Evolutionary conservation across 2,113 vertebrate genomes (phyloP).

Genomic region (Xiphophorus couchianus): DNA sequence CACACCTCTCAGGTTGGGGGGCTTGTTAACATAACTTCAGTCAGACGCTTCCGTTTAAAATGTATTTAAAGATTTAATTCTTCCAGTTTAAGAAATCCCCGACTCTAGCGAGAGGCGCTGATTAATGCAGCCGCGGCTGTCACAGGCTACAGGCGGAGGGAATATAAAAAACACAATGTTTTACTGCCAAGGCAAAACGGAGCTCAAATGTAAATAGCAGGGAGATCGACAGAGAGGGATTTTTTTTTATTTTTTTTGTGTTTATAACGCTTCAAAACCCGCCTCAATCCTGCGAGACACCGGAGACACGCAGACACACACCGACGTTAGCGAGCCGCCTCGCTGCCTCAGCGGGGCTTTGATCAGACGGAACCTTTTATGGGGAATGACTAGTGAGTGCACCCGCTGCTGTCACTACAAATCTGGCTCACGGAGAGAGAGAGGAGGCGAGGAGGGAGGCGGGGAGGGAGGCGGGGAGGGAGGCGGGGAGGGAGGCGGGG

Average conservation of each 20-base stretch:
- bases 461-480: slow-evolving; percentile 11
- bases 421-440: slow-evolving; percentile 73
- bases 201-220: slow-evolving; percentile 82
- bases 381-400: slow-evolving; percentile 79
- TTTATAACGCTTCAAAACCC: slow-evolving; percentile 78
- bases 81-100: slow-evolving; percentile 58
- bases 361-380: slow-evolving; percentile 82
- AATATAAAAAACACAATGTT: slow-evolving; percentile 70
- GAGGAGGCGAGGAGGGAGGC: slow-evolving; percentile 29
- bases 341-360: slow-evolving; percentile 76
- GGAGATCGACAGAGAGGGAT: slow-evolving; percentile 67
- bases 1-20: slow-evolving; percentile 36
- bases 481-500: slow-evolving; percentile 13
- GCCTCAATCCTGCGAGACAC: slow-evolving; percentile 77
- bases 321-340: slow-evolving; percentile 67
- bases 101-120: slow-evolving; percentile 49
- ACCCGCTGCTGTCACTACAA: slow-evolving; percentile 83
- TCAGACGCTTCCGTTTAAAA: slow-evolving; percentile 71
- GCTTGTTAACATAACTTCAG: slow-evolving; percentile 77
- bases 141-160: slow-evolving; percentile 69
- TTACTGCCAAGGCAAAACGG: slow-evolving; percentile 76
- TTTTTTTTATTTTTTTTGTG: slow-evolving; percentile 56
- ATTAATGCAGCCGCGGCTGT: slow-evolving; percentile 70
- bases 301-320: slow-evolving; percentile 73
- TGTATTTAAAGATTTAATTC: slow-evolving; percentile 78